Conservation (phyloP, 2,888 invertebrate species). For the Brachypalpus laphriformis region DNA sequence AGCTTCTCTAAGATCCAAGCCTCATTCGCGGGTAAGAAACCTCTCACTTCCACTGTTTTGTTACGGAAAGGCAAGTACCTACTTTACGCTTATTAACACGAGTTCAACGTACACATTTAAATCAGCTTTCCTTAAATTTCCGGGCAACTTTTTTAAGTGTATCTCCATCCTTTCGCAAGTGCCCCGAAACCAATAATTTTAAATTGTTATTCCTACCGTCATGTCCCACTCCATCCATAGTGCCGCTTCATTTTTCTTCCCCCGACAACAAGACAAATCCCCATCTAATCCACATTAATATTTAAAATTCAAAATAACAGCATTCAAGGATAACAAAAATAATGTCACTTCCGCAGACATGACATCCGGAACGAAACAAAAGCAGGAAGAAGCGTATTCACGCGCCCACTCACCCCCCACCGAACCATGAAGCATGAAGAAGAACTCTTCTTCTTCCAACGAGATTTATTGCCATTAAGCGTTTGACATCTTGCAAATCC, state of each 20-base stretch:
- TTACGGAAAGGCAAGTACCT: no score
- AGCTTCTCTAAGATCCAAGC: no score
- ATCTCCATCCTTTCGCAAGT: neutral
- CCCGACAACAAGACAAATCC: conserved; percentile 35
- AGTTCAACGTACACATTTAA: neutral
- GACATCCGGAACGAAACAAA: conserved; percentile 19
- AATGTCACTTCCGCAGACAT: conserved; percentile 44
- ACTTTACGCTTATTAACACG: neutral
- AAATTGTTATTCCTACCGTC: conserved; percentile 7
- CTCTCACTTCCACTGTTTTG: no score
- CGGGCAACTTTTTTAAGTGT: neutral
- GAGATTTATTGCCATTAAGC: conserved; percentile 69
- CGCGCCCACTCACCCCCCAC: neutral
- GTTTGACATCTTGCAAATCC: conserved; percentile 68
- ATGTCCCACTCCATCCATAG: neutral
- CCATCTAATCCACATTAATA: conserved; percentile 46
- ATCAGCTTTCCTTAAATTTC: neutral
- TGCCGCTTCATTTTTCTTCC: neutral
- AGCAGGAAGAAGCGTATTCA: neutral
- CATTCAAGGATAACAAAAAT: conserved; percentile 49
- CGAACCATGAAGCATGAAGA: neutral
- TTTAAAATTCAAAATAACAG: conserved; percentile 42
- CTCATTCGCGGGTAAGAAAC: no score
- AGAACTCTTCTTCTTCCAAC: conserved; percentile 31
- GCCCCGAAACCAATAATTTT: neutral